Percentiles rank a stretch among this genome's conserved stretches.
Evolutionary conservation across 2,113 vertebrate species (phyloP).

Genomic region (Labrus mixtus): DNA sequence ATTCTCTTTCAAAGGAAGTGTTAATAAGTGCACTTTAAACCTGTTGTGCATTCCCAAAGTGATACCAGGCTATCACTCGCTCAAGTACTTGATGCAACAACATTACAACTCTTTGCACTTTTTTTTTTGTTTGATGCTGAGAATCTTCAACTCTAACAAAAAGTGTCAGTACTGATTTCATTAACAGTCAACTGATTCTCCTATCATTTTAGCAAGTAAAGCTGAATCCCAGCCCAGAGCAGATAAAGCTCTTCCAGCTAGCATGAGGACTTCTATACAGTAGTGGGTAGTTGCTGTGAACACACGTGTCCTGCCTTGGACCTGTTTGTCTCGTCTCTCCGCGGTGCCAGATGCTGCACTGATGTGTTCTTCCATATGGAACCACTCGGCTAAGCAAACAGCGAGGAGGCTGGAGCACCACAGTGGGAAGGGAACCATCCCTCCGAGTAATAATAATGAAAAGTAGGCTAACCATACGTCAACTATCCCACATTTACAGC

Average conservation of each 20-base stretch:
- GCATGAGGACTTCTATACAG: constrained; percentile 51
- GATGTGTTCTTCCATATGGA: constrained; percentile 83
- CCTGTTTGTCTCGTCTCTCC: constrained; percentile 67
- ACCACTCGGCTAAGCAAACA: constrained; percentile 85
- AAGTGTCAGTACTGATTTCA: neutral
- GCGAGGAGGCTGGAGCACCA: constrained; percentile 77
- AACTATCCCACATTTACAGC: constrained; percentile 64
- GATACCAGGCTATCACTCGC: constrained; percentile 34
- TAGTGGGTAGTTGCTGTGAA: constrained; percentile 57
- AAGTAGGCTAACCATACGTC: constrained; percentile 79
- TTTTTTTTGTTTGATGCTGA: constrained; percentile 7
- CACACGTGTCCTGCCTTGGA: constrained; percentile 54
- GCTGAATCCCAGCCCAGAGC: constrained; percentile 23
- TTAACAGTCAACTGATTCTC: neutral
- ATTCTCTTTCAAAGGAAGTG: constrained; percentile 74
- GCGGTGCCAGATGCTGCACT: constrained; percentile 76
- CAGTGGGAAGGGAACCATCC: constrained; percentile 77
- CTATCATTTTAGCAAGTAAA: constrained; percentile 10
- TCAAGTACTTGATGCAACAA: constrained; percentile 30
- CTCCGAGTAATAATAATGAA: constrained; percentile 82
- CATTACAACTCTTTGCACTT: neutral
- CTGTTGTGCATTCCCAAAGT: constrained; percentile 54
- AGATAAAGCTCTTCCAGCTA: constrained; percentile 25
- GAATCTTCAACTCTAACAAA: constrained; percentile 1
- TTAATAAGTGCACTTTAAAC: constrained; percentile 74